phyloP scores from a whole-genome alignment of 2,113 vertebrate genomes.

The Scytalopus superciliaris region DNA sequence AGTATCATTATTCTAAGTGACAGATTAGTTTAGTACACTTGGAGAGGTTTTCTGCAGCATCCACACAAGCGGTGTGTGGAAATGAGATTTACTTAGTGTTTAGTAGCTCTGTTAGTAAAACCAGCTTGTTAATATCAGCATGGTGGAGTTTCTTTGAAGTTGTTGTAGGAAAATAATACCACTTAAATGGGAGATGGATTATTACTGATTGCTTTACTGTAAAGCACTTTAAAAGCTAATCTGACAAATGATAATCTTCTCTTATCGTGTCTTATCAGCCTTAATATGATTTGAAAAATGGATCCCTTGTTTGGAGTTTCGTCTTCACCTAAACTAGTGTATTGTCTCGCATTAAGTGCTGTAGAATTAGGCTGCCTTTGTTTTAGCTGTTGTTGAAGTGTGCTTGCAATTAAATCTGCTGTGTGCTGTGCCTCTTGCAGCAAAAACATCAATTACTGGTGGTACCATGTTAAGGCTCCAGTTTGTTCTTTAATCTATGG shows the following conservation, averaged over 20 bases:
- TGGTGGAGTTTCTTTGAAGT: not conserved
- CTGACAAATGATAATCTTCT: slow-evolving; percentile 1
- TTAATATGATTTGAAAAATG: slow-evolving; percentile 14
- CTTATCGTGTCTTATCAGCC: not conserved
- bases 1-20: not conserved
- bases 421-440: not conserved
- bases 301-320: slow-evolving; percentile 3
- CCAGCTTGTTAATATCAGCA: not conserved
- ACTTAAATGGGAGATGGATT: not conserved
- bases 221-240: slow-evolving; percentile 27
- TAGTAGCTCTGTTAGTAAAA: not conserved
- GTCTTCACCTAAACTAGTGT: not conserved
- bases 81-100: not conserved
- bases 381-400: not conserved
- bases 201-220: not conserved
- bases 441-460: not conserved
- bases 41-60: not conserved
- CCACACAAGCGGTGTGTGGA: not conserved
- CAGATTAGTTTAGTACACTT: fast-evolving
- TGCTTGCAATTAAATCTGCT: not conserved
- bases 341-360: not conserved
- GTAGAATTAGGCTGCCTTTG: not conserved
- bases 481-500: not conserved
- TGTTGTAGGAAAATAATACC: not conserved
- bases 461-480: not conserved